A percentile compares a stretch with the other conserved stretches of the same genome.
phyloP scores from a whole-genome alignment of 2,797 vertebrate species.

The Ctenopoma multispine region DNA sequence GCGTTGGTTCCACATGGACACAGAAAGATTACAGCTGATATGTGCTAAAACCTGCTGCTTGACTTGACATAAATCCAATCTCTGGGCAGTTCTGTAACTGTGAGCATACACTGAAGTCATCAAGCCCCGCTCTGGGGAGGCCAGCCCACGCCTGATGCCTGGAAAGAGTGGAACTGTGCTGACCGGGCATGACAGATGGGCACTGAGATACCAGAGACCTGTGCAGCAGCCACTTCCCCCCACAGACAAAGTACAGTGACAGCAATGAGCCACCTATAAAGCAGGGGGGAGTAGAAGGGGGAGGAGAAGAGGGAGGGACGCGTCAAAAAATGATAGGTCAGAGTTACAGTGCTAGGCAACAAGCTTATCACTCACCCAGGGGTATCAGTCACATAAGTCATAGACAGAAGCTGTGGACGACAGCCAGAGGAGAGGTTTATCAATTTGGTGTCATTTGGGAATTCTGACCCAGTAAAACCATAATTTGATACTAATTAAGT shows the following conservation, averaged over 20 bases:
- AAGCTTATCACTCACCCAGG: conserved; percentile 48
- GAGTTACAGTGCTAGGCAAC: conserved; percentile 51
- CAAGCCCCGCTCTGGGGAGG: conserved; percentile 33
- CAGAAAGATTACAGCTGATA: conserved; percentile 65
- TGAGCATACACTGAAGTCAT: conserved; percentile 50
- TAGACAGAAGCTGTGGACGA: conserved; percentile 14
- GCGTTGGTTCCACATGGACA: conserved; percentile 31
- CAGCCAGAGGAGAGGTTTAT: conserved; percentile 17
- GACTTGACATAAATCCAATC: conserved; percentile 70
- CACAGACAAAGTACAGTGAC: conserved; percentile 54
- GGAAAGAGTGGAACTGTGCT: conserved; percentile 40
- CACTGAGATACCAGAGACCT: conserved; percentile 59
- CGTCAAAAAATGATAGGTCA: conserved; percentile 52
- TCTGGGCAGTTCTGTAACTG: conserved; percentile 47
- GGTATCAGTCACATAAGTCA: conserved; percentile 40
- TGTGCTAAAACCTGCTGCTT: conserved; percentile 63
- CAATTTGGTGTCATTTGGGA: conserved; percentile 21
- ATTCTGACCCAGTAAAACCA: conserved; percentile 39
- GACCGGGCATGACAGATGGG: conserved; percentile 73
- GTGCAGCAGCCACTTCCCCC: conserved; percentile 46
- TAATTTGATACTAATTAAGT: conserved; percentile 22
- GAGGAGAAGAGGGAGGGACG: conserved; percentile 31
- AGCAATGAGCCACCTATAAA: conserved; percentile 61
- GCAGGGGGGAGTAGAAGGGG: conserved; percentile 14
- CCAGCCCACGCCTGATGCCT: conserved; percentile 52